phyloP scores from a whole-genome alignment of 2,888 invertebrate species.

The Leptothorax acervorum region DNA sequence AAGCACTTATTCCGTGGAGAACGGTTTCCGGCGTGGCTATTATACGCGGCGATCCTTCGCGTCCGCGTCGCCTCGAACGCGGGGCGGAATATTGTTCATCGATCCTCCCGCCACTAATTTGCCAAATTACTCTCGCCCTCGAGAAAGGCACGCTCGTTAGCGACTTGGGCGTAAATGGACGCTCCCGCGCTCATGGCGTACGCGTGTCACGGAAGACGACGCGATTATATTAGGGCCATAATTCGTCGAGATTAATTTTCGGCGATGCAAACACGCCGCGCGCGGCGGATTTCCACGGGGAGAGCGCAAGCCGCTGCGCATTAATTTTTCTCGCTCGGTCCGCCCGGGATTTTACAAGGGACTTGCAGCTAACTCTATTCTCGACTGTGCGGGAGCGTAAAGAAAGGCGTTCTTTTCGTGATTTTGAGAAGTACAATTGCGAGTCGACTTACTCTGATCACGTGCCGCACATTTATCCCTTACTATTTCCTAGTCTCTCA shows the following conservation, averaged over 20 bases:
- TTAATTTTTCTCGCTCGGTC: conserved; percentile 26
- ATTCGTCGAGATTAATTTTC: conserved; percentile 52
- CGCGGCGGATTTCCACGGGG: conserved; percentile 13
- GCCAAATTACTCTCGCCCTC: conserved; percentile 43
- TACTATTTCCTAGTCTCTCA: not conserved
- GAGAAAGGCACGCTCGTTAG: conserved; percentile 48
- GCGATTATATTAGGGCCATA: conserved; percentile 44
- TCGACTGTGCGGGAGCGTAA: not conserved
- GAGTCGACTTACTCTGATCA: not conserved
- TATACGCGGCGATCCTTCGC: conserved; percentile 31
- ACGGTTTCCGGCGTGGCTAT: conserved; percentile 32
- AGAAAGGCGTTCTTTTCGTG: not conserved
- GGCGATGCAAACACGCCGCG: conserved; percentile 33
- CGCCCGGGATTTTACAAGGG: conserved; percentile 1
- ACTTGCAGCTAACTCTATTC: not conserved
- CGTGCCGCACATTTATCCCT: not conserved
- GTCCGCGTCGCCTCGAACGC: not conserved
- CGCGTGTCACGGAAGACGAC: conserved; percentile 50
- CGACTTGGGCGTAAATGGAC: conserved; percentile 37
- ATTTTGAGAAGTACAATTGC: not conserved
- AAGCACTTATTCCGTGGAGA: conserved; percentile 32
- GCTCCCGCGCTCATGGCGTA: conserved; percentile 26
- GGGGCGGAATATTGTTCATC: conserved; percentile 37
- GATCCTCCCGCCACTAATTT: conserved; percentile 37
- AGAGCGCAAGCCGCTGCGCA: not conserved